A percentile compares a stretch with the other conserved stretches of the same genome.
phyloP scores from a whole-genome alignment of 2,797 vertebrate species.

The Cheirogaleus major region DNA sequence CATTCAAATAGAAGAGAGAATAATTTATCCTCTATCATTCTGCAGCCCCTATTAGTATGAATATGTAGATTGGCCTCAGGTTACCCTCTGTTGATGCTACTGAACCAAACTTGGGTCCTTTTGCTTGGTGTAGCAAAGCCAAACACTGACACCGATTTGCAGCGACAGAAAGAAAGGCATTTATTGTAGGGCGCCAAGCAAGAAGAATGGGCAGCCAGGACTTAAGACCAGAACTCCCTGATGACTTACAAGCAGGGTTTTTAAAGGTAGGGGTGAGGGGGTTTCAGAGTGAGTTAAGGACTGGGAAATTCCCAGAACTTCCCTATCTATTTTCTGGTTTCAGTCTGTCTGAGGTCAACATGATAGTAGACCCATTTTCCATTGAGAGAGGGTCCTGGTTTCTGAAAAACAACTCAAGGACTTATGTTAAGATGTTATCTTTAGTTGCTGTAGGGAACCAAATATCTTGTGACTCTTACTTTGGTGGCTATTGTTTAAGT shows the following conservation, averaged over 20 bases:
- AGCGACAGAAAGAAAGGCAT: background rate
- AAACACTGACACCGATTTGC: background rate
- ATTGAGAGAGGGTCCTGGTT: background rate
- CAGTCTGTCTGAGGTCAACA: background rate
- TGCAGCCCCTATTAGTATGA: background rate
- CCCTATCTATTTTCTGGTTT: background rate
- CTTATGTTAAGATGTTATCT: background rate
- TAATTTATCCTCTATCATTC: slow-evolving; percentile 10
- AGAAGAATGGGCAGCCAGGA: background rate
- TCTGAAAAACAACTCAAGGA: background rate
- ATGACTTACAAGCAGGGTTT: background rate
- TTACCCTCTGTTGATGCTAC: background rate
- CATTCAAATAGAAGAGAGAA: slow-evolving; percentile 39
- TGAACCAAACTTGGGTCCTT: background rate
- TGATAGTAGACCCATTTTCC: background rate
- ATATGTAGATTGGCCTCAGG: background rate
- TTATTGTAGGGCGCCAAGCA: background rate
- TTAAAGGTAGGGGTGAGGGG: background rate
- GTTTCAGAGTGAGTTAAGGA: background rate
- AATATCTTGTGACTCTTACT: background rate
- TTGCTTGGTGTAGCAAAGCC: background rate
- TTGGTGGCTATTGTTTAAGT: background rate
- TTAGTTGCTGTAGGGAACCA: background rate
- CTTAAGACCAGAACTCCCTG: background rate
- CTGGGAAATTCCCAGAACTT: background rate